Evolutionary conservation across 2,113 vertebrate species (phyloP).

Genomic region (Proteles cristata): DNA sequence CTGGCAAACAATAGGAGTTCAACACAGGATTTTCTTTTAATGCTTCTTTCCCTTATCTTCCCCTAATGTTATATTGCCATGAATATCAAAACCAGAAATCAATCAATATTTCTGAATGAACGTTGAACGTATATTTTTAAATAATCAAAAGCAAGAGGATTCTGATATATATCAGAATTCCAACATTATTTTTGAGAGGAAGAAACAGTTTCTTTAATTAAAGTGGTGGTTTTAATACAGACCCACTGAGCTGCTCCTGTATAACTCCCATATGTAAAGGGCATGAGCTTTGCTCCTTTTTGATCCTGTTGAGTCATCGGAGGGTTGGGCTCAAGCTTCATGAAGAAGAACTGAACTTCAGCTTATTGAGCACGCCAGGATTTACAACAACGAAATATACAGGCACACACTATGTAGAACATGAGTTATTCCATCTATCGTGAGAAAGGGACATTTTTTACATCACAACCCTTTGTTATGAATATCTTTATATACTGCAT

Average conservation of each 20-base stretch:
- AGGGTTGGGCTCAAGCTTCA: neutral
- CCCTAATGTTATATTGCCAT: neutral
- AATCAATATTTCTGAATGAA: neutral
- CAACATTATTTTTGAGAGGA: constrained; percentile 1
- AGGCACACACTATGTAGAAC: constrained; percentile 29
- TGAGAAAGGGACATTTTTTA: constrained; percentile 51
- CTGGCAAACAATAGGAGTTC: neutral
- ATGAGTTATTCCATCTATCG: constrained; percentile 45
- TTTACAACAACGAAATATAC: constrained; percentile 29
- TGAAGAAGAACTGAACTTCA: constrained; percentile 8
- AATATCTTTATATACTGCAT: neutral
- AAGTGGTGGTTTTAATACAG: neutral
- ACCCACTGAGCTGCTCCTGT: neutral
- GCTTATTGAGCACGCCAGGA: neutral
- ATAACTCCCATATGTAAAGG: neutral
- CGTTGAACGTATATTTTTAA: neutral
- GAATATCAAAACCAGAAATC: neutral
- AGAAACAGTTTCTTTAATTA: neutral
- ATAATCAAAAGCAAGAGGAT: neutral
- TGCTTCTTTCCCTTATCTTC: neutral
- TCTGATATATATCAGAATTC: neutral
- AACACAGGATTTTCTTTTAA: neutral
- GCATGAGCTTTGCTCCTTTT: neutral
- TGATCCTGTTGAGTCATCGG: constrained; percentile 11
- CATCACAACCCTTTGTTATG: constrained; percentile 38